Evolutionary conservation across 2,888 invertebrate species (phyloP), one percentile per base, ranked within the genome.

Genomic region (Agapostemon virescens): DNA sequence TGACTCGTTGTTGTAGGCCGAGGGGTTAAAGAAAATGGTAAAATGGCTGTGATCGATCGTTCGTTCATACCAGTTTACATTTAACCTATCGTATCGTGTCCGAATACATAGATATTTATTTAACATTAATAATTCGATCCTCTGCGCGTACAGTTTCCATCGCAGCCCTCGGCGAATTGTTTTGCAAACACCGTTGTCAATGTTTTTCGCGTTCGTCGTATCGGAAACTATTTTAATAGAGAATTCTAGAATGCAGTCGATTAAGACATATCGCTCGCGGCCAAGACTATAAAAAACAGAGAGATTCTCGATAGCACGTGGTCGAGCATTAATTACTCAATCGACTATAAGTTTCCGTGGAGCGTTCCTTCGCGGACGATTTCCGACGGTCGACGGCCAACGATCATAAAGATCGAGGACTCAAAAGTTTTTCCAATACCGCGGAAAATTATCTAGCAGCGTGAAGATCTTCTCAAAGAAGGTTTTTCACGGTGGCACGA

Each of bases 321-420:
- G 2, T 9, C 45, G 45, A 26, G 58, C 42, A 67, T 74, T 77
- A 77, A 77, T 77, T 77, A 67, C 77, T 74, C 66, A 74, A 74
- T 77, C 75, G 64, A 55, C 76, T 71, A 76, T 76, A 55, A 76
- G 73, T 66, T 72, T 26, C 68, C 72, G 23, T 52, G 20, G 76
- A 58, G 20, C 74, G 42, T 73, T 66, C 38, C 69, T 36, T 26
- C 55, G 40, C 58, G 40, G 52, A 30, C 69, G 69, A 69, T 69
- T 52, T 58, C 52, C 74, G 74, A 66, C 55, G 45, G 40, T 33
- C 64, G 73, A 30, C 33, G n/a, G 6, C 11, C 20, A 20, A 6
- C 26, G 69, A 69, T 66, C 64, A 40, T 52, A 73, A 73, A 73
- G 64, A 76, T 66, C 73, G 49, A n/a, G 17, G 23, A 55, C n/a